Evolutionary conservation across 2,888 invertebrate species (phyloP).

Genomic region (Ischnus inquisitorius): DNA sequence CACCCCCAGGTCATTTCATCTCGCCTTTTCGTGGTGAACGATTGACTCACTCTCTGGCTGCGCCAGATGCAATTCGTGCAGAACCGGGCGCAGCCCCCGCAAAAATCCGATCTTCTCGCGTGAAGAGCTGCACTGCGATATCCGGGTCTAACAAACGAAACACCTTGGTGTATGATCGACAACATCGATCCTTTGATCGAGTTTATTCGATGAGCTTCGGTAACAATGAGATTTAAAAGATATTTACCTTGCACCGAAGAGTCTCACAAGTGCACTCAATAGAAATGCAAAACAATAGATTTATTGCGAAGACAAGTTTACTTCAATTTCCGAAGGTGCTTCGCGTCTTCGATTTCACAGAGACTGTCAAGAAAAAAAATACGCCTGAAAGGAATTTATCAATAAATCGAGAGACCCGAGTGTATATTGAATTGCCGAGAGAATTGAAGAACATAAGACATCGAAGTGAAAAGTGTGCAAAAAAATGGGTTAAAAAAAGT

Average conservation of each 20-base stretch:
- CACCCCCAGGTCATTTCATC: too few species aligned
- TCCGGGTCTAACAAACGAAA: background rate
- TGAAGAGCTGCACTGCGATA: background rate
- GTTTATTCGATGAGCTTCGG: background rate
- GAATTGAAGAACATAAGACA: too few species aligned
- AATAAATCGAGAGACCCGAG: background rate
- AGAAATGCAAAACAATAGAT: background rate
- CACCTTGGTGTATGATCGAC: background rate
- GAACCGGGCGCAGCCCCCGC: background rate
- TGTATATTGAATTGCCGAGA: background rate
- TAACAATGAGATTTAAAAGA: background rate
- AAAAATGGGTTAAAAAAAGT: too few species aligned
- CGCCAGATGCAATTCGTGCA: conserved; percentile 38
- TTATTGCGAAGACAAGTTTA: background rate
- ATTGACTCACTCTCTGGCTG: conserved; percentile 39
- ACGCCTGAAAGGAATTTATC: background rate
- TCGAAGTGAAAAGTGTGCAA: too few species aligned
- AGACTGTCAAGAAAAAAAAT: background rate
- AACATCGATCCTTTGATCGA: background rate
- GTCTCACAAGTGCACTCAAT: background rate
- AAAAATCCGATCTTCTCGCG: conserved; percentile 42
- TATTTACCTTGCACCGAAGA: background rate
- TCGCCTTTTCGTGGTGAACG: conserved; percentile 9
- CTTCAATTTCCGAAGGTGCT: background rate
- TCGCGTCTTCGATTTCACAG: background rate